Evolutionary conservation across 2,797 vertebrate genomes (phyloP), one percentile per base, ranked within the genome.

Genomic region (Siniperca undulata): DNA sequence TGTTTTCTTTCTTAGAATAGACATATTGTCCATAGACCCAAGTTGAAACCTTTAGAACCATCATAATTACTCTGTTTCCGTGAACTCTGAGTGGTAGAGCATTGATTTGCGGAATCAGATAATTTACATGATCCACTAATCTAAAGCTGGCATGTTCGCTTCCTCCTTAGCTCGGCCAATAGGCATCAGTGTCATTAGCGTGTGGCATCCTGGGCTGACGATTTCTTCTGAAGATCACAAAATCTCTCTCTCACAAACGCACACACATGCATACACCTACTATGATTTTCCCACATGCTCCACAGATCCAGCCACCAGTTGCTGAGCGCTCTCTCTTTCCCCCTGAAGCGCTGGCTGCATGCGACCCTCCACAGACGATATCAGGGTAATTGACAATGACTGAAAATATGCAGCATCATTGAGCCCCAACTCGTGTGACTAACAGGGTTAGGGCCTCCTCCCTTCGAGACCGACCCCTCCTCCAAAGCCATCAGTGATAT

Each of bases 341-440:
- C 90, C 81, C 86, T 80, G 80, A 83, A 88, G 91, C 60, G 68
- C 86, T 55, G 87, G 84, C 88, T 84, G 86, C 76, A 73, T 84
- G 89, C 89, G 88, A 94, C 90, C 91, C 85, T 95, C 93, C 92
- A 95, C 93, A 94, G 94, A 93, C 77, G 91, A 93, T 94, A 89
- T 96, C 95, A 93, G 88, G 90, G 93, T 96, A 96, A 96, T 96
- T 94, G 93, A 93, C 95, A 95, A 89, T 96, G 95, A 96, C 95
- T 95, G 94, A 93, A 96, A 95, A 96, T 96, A 96, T 96, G 94
- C 94, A 91, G 93, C 92, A 92, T 95, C 92, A 95, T 94, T 95
- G 94, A 96, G 91, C 86, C 88, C 81, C 89, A 87, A 91, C 92
- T 94, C 89, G 94, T 95, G 95, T 96, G 95, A 96, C 95, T 96